These are phyloP conservation scores for Rhinopithecus roxellana DNA, from an alignment of 2,113 vertebrate species.

Conservation along the genomic window DNA sequence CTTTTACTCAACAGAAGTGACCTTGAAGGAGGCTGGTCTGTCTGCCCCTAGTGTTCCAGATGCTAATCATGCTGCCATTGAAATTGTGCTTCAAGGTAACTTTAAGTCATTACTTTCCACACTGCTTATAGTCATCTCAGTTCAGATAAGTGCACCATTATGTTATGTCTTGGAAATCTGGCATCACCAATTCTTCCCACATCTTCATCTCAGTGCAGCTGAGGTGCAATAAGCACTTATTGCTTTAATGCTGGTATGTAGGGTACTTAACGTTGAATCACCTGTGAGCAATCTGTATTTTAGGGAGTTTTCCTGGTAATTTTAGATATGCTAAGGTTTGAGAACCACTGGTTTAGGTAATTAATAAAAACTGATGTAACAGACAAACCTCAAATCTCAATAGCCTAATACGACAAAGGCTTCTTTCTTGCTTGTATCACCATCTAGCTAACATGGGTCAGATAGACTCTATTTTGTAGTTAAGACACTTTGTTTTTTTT, in stretches of 20 bases:
- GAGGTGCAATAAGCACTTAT: background rate
- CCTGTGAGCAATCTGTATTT: constrained; percentile 18
- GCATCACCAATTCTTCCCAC: background rate
- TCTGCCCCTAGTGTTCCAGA: constrained; percentile 52
- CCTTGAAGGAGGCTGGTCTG: constrained; percentile 22
- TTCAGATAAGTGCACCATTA: background rate
- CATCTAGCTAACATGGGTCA: background rate
- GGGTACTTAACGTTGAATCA: background rate
- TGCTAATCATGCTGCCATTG: constrained; percentile 5
- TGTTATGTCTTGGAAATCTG: background rate
- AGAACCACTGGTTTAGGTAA: background rate
- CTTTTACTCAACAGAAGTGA: constrained; percentile 47
- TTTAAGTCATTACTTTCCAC: constrained; percentile 51
- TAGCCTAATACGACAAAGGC: background rate
- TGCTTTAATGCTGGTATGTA: background rate
- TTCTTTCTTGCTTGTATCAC: background rate
- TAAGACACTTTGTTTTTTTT: background rate
- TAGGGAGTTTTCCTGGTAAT: background rate
- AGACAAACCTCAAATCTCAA: background rate
- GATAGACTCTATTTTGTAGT: background rate
- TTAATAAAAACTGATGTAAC: background rate
- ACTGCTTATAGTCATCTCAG: background rate
- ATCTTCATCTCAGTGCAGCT: background rate
- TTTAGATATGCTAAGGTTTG: background rate
- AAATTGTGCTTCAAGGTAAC: constrained; percentile 37